Percentiles rank a stretch among this genome's conserved stretches.
Conservation (phyloP, 2,888 invertebrate species). For the Candidula unifasciata region DNA sequence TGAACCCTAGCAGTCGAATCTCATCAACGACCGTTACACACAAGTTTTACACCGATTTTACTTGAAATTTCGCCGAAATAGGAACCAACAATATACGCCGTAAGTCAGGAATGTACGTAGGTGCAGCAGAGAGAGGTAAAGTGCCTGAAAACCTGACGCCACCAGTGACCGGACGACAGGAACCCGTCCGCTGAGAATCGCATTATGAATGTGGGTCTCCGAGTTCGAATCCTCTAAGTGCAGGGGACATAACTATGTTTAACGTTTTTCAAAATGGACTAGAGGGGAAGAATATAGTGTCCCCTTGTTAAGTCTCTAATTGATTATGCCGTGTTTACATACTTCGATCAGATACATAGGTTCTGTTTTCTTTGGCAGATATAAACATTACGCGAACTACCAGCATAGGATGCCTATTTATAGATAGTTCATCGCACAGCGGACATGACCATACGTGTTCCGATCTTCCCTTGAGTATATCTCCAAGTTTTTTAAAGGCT, state of each 20-base stretch:
- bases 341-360: no score
- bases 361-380: no score
- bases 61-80: background rate
- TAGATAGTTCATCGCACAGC: no score
- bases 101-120: background rate
- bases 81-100: background rate
- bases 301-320: background rate
- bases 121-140: background rate
- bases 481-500: no score
- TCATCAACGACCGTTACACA: background rate
- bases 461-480: no score
- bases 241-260: constrained; percentile 40
- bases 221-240: constrained; percentile 36
- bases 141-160: background rate
- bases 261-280: background rate
- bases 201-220: constrained; percentile 50
- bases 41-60: background rate
- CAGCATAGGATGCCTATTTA: no score
- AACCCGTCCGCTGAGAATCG: constrained; percentile 28
- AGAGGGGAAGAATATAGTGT: background rate
- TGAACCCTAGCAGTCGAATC: constrained; percentile 27
- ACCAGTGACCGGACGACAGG: background rate
- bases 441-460: no score
- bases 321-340: no score
- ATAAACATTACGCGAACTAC: no score